Evolutionary conservation across 2,888 invertebrate species (phyloP).

Genomic region (Eupithecia centaureata): DNA sequence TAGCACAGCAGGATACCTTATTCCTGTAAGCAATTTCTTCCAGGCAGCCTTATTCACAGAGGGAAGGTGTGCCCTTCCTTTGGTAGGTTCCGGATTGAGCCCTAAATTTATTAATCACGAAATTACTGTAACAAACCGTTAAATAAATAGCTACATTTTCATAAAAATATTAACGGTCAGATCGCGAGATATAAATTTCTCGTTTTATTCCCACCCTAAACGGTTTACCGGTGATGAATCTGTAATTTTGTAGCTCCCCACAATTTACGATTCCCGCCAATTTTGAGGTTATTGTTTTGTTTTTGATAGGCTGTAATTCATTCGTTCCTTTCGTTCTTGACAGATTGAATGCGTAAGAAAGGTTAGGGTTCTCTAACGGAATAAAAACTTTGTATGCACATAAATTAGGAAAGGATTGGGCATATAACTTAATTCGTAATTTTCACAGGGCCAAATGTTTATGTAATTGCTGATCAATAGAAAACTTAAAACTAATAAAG

Average conservation of each 20-base stretch:
- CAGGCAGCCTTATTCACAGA: no score
- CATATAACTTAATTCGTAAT: not conserved
- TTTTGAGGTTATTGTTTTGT: slow-evolving; percentile 40
- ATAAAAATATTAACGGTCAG: slow-evolving; percentile 23
- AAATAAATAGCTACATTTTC: slow-evolving; percentile 23
- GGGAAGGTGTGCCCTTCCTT: no score
- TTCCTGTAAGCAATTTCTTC: no score
- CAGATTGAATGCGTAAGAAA: not conserved
- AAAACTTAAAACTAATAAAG: no score
- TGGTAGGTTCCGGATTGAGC: no score
- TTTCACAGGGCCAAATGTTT: not conserved
- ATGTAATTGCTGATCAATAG: no score
- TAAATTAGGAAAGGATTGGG: not conserved
- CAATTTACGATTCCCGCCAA: slow-evolving; percentile 46
- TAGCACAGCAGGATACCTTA: no score
- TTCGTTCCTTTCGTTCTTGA: slow-evolving; percentile 4
- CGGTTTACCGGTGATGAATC: slow-evolving; percentile 55
- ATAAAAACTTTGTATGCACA: not conserved
- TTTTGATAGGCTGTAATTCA: slow-evolving; percentile 32
- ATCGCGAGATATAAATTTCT: slow-evolving; percentile 49
- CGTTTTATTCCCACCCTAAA: slow-evolving; percentile 54
- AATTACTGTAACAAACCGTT: not conserved
- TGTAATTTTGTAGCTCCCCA: slow-evolving; percentile 54
- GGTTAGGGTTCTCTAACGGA: not conserved
- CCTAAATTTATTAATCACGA: not conserved